phyloP scores from a whole-genome alignment of 1,140 invertebrate genomes.

The Caenorhabditis brenneri region DNA sequence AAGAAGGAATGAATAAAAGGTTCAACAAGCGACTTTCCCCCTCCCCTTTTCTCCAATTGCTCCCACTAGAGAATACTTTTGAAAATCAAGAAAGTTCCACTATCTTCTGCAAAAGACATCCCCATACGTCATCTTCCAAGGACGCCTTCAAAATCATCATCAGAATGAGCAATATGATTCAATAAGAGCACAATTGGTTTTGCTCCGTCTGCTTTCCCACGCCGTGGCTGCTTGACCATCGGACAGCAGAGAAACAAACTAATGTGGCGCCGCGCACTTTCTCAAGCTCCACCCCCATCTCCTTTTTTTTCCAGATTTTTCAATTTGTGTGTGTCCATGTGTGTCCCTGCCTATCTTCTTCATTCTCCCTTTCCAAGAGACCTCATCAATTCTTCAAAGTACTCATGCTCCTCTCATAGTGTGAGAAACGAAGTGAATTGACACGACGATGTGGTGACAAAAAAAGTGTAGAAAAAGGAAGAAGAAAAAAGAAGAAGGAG shows the following conservation, averaged over 20 bases:
- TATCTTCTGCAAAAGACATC: not conserved
- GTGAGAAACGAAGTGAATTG: slow-evolving; percentile 32
- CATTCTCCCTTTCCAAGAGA: not conserved
- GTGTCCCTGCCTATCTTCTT: not conserved
- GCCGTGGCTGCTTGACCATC: not conserved
- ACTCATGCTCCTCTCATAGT: not conserved
- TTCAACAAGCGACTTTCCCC: not conserved
- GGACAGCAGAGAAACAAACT: not conserved
- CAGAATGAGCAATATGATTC: slow-evolving; percentile 21
- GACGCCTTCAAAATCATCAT: not conserved
- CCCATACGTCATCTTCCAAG: not conserved
- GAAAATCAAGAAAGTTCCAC: not conserved
- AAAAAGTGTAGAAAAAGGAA: not conserved
- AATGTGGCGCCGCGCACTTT: not conserved
- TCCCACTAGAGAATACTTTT: not conserved
- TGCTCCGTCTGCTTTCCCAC: slow-evolving; percentile 10
- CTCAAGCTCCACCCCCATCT: not conserved
- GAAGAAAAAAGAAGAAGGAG: not conserved
- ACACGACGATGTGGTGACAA: slow-evolving; percentile 16
- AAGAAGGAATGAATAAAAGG: not conserved
- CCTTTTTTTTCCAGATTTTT: not conserved
- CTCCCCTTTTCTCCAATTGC: not conserved
- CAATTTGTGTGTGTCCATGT: slow-evolving; percentile 9
- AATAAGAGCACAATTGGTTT: not conserved
- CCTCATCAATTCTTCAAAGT: slow-evolving; percentile 23